phyloP scores from a whole-genome alignment of 2,888 invertebrate species.

The Torymus tubicola region DNA sequence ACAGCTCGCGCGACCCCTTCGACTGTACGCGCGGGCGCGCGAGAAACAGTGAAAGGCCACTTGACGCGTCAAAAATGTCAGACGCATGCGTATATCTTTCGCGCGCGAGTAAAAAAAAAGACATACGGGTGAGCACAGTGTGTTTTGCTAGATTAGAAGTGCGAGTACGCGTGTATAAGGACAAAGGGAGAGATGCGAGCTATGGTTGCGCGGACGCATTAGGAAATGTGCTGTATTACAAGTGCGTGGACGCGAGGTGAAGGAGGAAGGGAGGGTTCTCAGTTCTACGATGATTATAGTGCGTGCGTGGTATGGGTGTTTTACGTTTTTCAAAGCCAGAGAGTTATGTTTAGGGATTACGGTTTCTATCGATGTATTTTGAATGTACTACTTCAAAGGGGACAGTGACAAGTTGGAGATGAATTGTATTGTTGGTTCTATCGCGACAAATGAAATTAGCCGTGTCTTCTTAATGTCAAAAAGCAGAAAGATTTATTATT shows the following conservation, averaged over 20 bases:
- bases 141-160: constrained; percentile 48
- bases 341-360: constrained; percentile 35
- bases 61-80: constrained; percentile 74
- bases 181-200: constrained; percentile 16
- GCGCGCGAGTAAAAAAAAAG: not conserved
- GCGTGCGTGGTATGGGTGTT: no score
- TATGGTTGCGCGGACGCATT: not conserved
- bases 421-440: constrained; percentile 14
- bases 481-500: no score
- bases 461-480: no score
- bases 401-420: not conserved
- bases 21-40: not conserved
- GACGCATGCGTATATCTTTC: constrained; percentile 63
- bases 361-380: constrained; percentile 15
- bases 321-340: not conserved
- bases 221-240: constrained; percentile 11
- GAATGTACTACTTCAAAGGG: not conserved
- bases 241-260: not conserved
- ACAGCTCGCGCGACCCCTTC: constrained; percentile 63
- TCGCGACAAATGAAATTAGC: not conserved
- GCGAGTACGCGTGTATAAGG: not conserved
- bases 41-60: constrained; percentile 62
- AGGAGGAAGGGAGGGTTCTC: not conserved
- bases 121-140: constrained; percentile 20
- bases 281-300: no score